Conservation (phyloP, 2,113 vertebrate genomes). For the Prionailurus bengalensis region DNA sequence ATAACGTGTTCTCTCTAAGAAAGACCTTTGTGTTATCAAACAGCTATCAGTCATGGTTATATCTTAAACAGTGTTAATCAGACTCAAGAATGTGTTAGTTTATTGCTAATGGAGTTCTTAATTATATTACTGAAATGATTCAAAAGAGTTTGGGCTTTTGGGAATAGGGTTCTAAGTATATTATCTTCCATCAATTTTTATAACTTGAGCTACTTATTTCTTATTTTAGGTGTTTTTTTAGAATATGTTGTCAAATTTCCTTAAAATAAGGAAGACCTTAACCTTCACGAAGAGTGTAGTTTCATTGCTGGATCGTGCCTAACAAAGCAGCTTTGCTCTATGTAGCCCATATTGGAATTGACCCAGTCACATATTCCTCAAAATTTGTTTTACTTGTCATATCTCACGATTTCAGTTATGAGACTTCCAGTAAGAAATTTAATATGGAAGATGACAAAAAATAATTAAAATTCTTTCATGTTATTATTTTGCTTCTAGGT, state of each 20-base stretch:
- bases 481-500: slow-evolving; percentile 5
- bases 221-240: slow-evolving; percentile 45
- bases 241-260: slow-evolving; percentile 37
- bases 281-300: background rate
- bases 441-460: background rate
- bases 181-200: background rate
- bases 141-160: slow-evolving; percentile 33
- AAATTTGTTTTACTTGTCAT: background rate
- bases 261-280: slow-evolving; percentile 13
- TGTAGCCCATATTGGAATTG: background rate
- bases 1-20: slow-evolving; percentile 37
- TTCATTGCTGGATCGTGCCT: background rate
- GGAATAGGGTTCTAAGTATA: slow-evolving; percentile 35
- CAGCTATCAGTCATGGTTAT: slow-evolving; percentile 28
- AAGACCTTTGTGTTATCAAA: background rate
- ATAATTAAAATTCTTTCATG: background rate
- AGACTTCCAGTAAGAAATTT: slow-evolving; percentile 22
- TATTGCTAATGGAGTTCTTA: slow-evolving; percentile 53
- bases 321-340: background rate
- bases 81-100: slow-evolving; percentile 61
- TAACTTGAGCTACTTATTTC: slow-evolving; percentile 14
- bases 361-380: background rate
- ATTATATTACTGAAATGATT: slow-evolving; percentile 65
- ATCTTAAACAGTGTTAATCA: background rate
- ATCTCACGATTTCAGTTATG: background rate